Base-by-base conservation (phyloP, 2,888 invertebrate genomes). In the Heteromyza rotundicornis region DNA sequence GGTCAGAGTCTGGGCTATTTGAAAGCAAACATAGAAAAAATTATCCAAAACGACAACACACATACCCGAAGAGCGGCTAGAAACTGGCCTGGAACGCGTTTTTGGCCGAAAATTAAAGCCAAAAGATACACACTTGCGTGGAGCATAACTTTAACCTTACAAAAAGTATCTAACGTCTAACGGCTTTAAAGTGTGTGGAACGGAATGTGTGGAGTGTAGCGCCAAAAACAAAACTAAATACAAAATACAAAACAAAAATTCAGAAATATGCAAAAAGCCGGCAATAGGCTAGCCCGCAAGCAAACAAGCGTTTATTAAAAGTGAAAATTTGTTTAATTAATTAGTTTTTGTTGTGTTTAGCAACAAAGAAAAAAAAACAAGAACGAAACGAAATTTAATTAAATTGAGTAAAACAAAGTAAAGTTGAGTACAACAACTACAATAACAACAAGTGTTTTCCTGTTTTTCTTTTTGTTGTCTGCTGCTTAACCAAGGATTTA, bases 71-170 rank as follows among this genome's bases (percentile, higher is more conserved):
- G 14, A 22, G 17, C 1, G 1, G 8, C 14, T 10, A 8, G 50
- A 20, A 20, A 22, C 17, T 19, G 19, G 16, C 44, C 44, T n/a
- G n/a, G n/a, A n/a, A n/a, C n/a, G n/a, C n/a, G n/a, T n/a, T n/a
- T n/a, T n/a, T n/a, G n/a, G n/a, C n/a, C n/a, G n/a, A n/a, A n/a
- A n/a, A n/a, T n/a, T n/a, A n/a, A n/a, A n/a, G n/a, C n/a, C n/a
- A n/a, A 44, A 44, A 16, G 19, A 35, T 19, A 17, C 17, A 44
- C 44, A 44, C 12, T 44, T 19, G 19, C 17, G 8, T n/a, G 7
- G 1, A 17, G 52, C 62, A 68, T n/a, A 68, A 57, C 67, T 72
- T 71, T 75, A 76, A 73, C 76, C 76, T 73, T 75, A 74, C 71
- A 67, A 71, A 75, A 73, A 69, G 35, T 27, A 27, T 35, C 27